Conservation (phyloP, 2,113 vertebrate species). For the Cygnus buccinator region DNA sequence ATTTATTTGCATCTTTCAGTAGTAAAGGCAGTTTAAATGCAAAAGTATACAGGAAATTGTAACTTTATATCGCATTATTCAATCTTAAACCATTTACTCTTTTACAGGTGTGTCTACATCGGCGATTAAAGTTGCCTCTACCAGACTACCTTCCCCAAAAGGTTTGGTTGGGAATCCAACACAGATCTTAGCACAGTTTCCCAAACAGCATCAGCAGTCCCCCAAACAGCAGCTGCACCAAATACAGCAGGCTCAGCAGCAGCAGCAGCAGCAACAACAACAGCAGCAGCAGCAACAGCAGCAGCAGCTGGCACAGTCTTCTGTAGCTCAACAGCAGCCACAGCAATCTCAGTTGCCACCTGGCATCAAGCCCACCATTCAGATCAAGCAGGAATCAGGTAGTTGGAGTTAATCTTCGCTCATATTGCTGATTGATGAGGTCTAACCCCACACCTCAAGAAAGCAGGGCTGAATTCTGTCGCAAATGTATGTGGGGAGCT, state of each 20-base stretch:
- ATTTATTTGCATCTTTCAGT: neutral
- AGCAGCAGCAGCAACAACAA: constrained; percentile 70
- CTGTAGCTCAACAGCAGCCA: constrained; percentile 70
- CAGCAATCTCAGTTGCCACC: constrained; percentile 80
- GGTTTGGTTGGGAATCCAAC: constrained; percentile 87
- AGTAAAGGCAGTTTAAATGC: neutral
- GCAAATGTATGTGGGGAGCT: neutral
- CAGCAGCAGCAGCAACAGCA: constrained; percentile 69
- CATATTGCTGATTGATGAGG: neutral
- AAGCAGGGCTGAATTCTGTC: neutral
- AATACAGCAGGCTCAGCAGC: constrained; percentile 76
- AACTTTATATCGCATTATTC: neutral
- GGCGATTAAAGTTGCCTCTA: constrained; percentile 89
- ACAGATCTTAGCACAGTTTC: constrained; percentile 94
- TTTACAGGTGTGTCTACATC: constrained; percentile 84
- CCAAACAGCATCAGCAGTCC: constrained; percentile 90
- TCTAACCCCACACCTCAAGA: neutral
- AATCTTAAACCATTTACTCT: constrained; percentile 17
- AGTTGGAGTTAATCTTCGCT: constrained; percentile 35
- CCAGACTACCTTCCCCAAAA: constrained; percentile 93
- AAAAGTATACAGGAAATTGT: neutral
- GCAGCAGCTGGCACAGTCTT: constrained; percentile 70
- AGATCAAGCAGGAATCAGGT: constrained; percentile 99
- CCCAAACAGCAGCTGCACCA: constrained; percentile 84
- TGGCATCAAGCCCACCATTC: constrained; percentile 93